These are phyloP conservation scores for Oreohelix idahoensis DNA, from an alignment of 1,140 invertebrate genomes.

Conservation along the genomic window DNA sequence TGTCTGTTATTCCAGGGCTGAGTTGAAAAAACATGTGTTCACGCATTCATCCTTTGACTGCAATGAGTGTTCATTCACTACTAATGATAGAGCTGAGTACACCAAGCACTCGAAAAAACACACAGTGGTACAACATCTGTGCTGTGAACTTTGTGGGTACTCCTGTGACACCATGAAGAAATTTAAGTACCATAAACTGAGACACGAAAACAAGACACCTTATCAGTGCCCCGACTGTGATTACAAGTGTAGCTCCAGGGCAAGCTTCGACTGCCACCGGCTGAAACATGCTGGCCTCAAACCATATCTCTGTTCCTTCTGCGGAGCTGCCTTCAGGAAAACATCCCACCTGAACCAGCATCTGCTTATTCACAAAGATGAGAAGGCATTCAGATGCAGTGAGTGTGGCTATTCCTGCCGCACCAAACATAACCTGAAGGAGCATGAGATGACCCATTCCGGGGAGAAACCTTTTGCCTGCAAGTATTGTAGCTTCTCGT, in stretches of 20 bases:
- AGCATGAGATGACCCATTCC: slow-evolving; percentile 75
- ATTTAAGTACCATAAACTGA: slow-evolving; percentile 34
- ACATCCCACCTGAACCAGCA: slow-evolving; percentile 37
- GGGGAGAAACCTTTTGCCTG: slow-evolving; percentile 39
- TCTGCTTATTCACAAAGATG: slow-evolving; percentile 36
- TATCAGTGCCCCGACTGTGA: slow-evolving; percentile 32
- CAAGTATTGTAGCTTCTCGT: slow-evolving; percentile 31
- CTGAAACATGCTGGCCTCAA: slow-evolving; percentile 73
- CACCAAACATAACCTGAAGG: slow-evolving; percentile 87
- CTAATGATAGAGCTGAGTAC: slow-evolving; percentile 25
- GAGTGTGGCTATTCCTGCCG: slow-evolving; percentile 76
- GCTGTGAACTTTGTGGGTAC: slow-evolving; percentile 37
- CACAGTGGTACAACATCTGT: slow-evolving; percentile 9
- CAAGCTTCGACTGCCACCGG: slow-evolving; percentile 37
- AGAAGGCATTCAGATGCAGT: slow-evolving; percentile 78
- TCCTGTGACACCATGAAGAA: slow-evolving; percentile 39
- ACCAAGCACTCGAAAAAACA: slow-evolving; percentile 23
- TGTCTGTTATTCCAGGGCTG: slow-evolving; percentile 22
- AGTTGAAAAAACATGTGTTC: slow-evolving; percentile 29
- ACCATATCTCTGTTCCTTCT: slow-evolving; percentile 23
- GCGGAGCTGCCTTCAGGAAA: slow-evolving; percentile 29
- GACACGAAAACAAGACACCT: slow-evolving; percentile 33
- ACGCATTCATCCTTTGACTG: slow-evolving; percentile 26
- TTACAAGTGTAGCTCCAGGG: slow-evolving; percentile 33
- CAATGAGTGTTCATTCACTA: slow-evolving; percentile 26